phyloP scores from a whole-genome alignment of 1,140 invertebrate species.

The Andricus grossulariae region DNA sequence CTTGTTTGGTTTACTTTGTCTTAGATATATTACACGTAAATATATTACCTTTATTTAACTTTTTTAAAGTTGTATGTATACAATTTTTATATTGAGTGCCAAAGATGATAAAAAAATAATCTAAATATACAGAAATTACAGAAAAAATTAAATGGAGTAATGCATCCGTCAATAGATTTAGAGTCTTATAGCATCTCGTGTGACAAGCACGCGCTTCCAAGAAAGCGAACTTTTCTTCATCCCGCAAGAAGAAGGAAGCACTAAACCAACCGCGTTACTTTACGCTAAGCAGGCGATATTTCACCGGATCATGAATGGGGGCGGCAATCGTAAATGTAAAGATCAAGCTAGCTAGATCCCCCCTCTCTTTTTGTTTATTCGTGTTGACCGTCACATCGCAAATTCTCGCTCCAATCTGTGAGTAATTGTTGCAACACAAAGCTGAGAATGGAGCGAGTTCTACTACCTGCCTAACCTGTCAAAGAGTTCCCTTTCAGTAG shows the following conservation, averaged over 20 bases:
- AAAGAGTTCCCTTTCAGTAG: slow-evolving; percentile 35
- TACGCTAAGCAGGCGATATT: slow-evolving; percentile 61
- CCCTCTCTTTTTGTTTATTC: not conserved
- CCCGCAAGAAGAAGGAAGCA: not conserved
- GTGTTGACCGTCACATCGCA: slow-evolving; percentile 54
- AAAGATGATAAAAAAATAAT: no score
- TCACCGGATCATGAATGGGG: slow-evolving; percentile 55
- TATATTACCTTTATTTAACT: no score
- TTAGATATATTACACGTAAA: no score
- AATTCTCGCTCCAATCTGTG: slow-evolving; percentile 69
- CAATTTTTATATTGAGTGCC: no score
- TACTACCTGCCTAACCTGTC: slow-evolving; percentile 7
- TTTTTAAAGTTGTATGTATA: no score
- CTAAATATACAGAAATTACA: no score
- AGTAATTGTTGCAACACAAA: slow-evolving; percentile 61
- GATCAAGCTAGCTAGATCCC: slow-evolving; percentile 62
- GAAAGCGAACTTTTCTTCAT: no score
- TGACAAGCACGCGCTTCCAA: no score
- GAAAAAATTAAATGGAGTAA: no score
- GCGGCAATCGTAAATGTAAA: slow-evolving; percentile 61
- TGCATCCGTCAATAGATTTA: no score
- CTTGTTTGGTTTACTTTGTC: no score
- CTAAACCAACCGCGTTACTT: slow-evolving; percentile 37
- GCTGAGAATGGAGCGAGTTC: not conserved
- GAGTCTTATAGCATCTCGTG: no score